phyloP scores from a whole-genome alignment of 2,797 vertebrate genomes.

The Leucoraja ocellata region DNA sequence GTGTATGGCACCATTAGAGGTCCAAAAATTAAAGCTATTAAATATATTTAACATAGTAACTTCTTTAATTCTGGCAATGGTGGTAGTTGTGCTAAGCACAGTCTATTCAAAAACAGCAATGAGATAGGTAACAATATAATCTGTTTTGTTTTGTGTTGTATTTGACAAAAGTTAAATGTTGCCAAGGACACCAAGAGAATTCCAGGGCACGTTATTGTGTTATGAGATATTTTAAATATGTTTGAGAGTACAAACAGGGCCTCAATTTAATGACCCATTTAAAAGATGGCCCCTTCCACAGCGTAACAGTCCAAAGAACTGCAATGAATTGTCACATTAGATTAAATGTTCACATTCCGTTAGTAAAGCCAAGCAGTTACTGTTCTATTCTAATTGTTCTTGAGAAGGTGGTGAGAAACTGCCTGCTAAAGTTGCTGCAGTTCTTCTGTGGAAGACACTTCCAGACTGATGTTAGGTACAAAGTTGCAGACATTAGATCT shows the following conservation, averaged over 20 bases:
- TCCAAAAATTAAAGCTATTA: not conserved
- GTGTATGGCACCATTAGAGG: not conserved
- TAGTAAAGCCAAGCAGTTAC: too few relatives aligned
- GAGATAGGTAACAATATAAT: not conserved
- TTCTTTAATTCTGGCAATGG: not conserved
- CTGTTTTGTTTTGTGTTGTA: not conserved
- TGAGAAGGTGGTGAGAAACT: too few relatives aligned
- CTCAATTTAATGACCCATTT: not conserved
- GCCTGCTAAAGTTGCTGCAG: not conserved
- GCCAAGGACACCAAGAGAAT: not conserved
- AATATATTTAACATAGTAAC: not conserved
- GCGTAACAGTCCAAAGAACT: not conserved
- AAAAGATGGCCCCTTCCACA: not conserved
- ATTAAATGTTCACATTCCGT: not conserved
- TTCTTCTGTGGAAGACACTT: not conserved
- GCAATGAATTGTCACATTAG: not conserved
- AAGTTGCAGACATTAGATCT: too few relatives aligned
- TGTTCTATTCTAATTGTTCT: too few relatives aligned
- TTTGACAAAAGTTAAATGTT: conserved; percentile 1
- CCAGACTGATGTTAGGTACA: too few relatives aligned
- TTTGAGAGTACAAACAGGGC: not conserved
- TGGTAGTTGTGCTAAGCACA: not conserved
- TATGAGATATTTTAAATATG: not conserved
- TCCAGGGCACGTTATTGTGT: not conserved
- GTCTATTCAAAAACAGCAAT: not conserved